Percentiles rank a stretch among this genome's conserved stretches.
Conservation (phyloP, 1,140 invertebrate genomes). For the Drosophila pallidifrons region DNA sequence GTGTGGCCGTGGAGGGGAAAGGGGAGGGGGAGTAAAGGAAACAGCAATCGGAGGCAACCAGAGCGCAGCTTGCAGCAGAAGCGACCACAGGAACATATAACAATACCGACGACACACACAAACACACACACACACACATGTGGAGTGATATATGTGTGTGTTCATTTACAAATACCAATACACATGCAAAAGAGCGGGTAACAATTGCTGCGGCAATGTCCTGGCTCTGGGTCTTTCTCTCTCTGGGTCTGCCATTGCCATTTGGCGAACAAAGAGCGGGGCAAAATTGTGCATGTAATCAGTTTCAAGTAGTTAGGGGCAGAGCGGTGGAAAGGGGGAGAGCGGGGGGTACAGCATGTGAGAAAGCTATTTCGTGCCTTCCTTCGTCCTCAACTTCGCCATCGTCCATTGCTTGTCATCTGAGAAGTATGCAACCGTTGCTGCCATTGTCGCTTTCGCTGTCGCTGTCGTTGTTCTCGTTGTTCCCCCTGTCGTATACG, state of each 20-base stretch:
- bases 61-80: slow-evolving; percentile 55
- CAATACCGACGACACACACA: slow-evolving; percentile 50
- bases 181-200: slow-evolving; percentile 33
- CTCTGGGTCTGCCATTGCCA: slow-evolving; percentile 34
- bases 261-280: slow-evolving; percentile 70
- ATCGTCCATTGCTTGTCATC: slow-evolving; percentile 62
- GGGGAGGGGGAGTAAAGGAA: slow-evolving; percentile 50
- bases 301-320: slow-evolving; percentile 65
- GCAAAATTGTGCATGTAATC: slow-evolving; percentile 82
- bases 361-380: slow-evolving; percentile 71
- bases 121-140: neutral
- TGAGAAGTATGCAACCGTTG: slow-evolving; percentile 76
- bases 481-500: slow-evolving; percentile 41
- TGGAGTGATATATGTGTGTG: slow-evolving; percentile 3
- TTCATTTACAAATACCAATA: slow-evolving; percentile 26
- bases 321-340: slow-evolving; percentile 13
- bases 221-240: slow-evolving; percentile 19
- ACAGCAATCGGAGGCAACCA: slow-evolving; percentile 71
- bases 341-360: slow-evolving; percentile 51
- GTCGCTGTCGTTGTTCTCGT: slow-evolving; percentile 36
- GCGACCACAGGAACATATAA: slow-evolving; percentile 60
- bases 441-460: slow-evolving; percentile 60
- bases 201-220: slow-evolving; percentile 52
- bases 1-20: neutral
- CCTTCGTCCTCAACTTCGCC: neutral